Conservation (phyloP, 2,797 vertebrate genomes). For the Chrysocyon brachyurus region DNA sequence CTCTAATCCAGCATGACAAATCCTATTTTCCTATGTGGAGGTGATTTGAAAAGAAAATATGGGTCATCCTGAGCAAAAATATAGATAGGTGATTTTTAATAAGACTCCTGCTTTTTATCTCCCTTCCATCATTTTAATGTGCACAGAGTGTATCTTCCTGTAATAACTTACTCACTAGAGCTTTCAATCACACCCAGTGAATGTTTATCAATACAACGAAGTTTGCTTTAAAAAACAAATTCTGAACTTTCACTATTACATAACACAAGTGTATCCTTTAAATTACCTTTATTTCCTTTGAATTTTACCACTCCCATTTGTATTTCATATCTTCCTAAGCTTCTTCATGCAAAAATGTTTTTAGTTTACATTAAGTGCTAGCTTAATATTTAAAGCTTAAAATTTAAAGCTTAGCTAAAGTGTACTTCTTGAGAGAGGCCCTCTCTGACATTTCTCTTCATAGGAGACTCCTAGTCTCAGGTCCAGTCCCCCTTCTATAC, state of each 20-base stretch:
- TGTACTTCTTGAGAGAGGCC: neutral
- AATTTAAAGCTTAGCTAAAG: slow-evolving; percentile 19
- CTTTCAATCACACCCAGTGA: neutral
- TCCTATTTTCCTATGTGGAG: slow-evolving; percentile 35
- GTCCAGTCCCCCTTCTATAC: neutral
- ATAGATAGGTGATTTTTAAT: slow-evolving; percentile 53
- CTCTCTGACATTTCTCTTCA: neutral
- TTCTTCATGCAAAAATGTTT: neutral
- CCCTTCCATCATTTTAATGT: slow-evolving; percentile 28
- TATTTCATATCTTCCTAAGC: neutral
- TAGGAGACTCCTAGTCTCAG: neutral
- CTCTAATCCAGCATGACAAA: slow-evolving; percentile 64
- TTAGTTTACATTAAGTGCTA: neutral
- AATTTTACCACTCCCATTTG: neutral
- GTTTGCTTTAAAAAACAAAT: neutral
- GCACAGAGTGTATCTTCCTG: neutral
- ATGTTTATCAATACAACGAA: slow-evolving; percentile 14
- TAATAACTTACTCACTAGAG: slow-evolving; percentile 45
- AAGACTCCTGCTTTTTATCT: slow-evolving; percentile 61
- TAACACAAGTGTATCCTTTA: neutral
- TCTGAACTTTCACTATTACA: neutral
- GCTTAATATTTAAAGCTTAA: slow-evolving; percentile 1
- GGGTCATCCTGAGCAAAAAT: slow-evolving; percentile 16
- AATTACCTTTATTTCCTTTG: neutral
- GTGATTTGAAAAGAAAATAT: slow-evolving; percentile 53